Conservation (phyloP, 2,797 vertebrate genomes). For the Forpus xanthops region DNA sequence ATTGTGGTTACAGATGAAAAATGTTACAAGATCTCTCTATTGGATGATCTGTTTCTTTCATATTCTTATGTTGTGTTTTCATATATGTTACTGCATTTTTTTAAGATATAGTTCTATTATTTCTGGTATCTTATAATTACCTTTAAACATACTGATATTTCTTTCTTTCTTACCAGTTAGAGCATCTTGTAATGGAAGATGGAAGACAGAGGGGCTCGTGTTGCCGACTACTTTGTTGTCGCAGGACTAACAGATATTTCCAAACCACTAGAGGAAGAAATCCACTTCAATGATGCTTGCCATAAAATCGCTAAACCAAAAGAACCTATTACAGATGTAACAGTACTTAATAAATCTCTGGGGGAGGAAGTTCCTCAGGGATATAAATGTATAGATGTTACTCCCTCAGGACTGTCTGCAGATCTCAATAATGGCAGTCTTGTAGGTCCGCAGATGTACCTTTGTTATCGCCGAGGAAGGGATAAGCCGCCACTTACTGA, state of each 20-base stretch:
- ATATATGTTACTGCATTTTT: background rate
- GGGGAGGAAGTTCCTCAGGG: slow-evolving; percentile 94
- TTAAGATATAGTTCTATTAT: background rate
- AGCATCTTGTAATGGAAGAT: slow-evolving; percentile 89
- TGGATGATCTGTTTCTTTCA: background rate
- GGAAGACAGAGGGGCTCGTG: slow-evolving; percentile 98
- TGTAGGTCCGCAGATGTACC: slow-evolving; percentile 92
- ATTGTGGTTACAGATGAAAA: background rate
- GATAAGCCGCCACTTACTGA: slow-evolving; percentile 98
- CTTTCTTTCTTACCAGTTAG: slow-evolving; percentile 64
- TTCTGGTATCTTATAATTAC: background rate
- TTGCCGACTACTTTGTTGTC: slow-evolving; percentile 98
- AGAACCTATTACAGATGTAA: slow-evolving; percentile 95
- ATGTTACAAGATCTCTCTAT: background rate
- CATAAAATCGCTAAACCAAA: slow-evolving; percentile 89
- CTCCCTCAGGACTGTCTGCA: slow-evolving; percentile 91
- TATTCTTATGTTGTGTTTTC: background rate
- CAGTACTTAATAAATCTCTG: slow-evolving; percentile 92
- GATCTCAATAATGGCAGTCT: slow-evolving; percentile 96
- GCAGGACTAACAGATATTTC: slow-evolving; percentile 92
- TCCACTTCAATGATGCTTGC: slow-evolving; percentile 90
- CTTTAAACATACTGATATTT: background rate
- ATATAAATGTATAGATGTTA: slow-evolving; percentile 90
- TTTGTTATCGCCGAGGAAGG: slow-evolving; percentile 94
- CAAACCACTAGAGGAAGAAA: slow-evolving; percentile 94